Conservation (phyloP, 2,113 vertebrate genomes). For the Mormyrus lacerda region DNA sequence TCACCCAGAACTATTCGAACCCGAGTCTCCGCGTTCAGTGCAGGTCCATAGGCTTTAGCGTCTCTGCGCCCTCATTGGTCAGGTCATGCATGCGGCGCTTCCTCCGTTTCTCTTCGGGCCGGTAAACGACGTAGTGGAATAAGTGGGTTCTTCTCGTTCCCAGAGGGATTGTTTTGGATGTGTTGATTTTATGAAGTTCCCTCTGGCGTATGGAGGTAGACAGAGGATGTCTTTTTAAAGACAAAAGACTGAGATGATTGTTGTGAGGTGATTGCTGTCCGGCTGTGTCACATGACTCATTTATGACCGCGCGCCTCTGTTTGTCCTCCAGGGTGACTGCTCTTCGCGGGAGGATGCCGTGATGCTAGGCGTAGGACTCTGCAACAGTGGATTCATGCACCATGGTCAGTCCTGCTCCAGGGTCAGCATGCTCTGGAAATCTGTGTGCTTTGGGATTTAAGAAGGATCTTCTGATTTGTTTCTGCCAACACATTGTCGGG, state of each 20-base stretch:
- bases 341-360: constrained; percentile 91
- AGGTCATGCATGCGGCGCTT: not conserved
- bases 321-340: constrained; percentile 79
- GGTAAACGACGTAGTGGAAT: not conserved
- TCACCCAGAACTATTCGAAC: not conserved
- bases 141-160: not conserved
- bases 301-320: constrained; percentile 37
- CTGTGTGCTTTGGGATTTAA: constrained; percentile 44
- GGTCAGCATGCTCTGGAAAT: not conserved
- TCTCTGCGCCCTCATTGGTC: not conserved
- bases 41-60: not conserved
- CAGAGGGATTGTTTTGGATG: not conserved
- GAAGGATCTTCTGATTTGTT: constrained; percentile 43
- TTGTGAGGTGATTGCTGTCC: not conserved
- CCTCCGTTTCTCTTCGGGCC: not conserved
- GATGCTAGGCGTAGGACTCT: constrained; percentile 87
- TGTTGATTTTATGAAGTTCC: not conserved
- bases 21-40: not conserved
- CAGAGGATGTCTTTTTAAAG: not conserved
- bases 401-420: constrained; percentile 70
- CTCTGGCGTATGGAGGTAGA: not conserved
- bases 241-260: not conserved
- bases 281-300: not conserved
- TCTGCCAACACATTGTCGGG: constrained; percentile 17
- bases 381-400: constrained; percentile 98